phyloP scores from a whole-genome alignment of 92 coral and sea anemone species.

The Plumapathes pennacea region DNA sequence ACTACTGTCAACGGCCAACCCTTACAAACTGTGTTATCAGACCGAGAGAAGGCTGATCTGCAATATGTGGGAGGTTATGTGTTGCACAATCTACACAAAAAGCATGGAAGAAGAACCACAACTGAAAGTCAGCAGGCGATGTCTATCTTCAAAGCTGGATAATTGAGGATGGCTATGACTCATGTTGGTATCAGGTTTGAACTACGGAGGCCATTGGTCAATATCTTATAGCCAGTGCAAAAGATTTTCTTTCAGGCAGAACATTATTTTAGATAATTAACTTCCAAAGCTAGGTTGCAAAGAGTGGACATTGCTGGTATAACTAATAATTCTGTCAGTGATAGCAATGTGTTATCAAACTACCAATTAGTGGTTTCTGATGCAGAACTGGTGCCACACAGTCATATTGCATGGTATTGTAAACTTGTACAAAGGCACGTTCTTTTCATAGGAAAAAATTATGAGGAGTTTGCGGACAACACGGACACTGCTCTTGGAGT shows the following conservation, averaged over 20 bases:
- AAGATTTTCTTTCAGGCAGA: conserved; percentile 35
- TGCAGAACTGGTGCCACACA: conserved; percentile 19
- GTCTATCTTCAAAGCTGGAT: conserved; percentile 51
- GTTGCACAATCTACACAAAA: conserved; percentile 47
- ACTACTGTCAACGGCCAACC: conserved; percentile 11
- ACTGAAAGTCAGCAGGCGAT: conserved; percentile 55
- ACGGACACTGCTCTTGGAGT: no score
- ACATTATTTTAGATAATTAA: conserved; percentile 19
- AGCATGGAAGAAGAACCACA: conserved; percentile 2
- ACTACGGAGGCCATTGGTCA: conserved; percentile 56
- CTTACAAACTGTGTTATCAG: neutral
- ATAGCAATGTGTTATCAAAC: conserved; percentile 23
- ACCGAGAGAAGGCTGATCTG: conserved; percentile 32
- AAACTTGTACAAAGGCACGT: no score
- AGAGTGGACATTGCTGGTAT: conserved; percentile 28
- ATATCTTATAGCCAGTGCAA: conserved; percentile 27
- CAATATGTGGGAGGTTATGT: conserved; percentile 61
- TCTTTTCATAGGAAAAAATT: no score
- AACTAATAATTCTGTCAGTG: conserved; percentile 9
- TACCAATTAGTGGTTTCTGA: conserved; percentile 17
- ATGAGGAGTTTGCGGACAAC: no score
- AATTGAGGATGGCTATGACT: conserved; percentile 11
- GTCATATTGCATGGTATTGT: conserved; percentile 34
- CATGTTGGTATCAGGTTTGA: conserved; percentile 28
- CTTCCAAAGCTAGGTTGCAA: conserved; percentile 9